A percentile compares a stretch with the other conserved stretches of the same genome.
Evolutionary conservation across 2,113 vertebrate genomes (phyloP).

Genomic region (Clarias batrachus): DNA sequence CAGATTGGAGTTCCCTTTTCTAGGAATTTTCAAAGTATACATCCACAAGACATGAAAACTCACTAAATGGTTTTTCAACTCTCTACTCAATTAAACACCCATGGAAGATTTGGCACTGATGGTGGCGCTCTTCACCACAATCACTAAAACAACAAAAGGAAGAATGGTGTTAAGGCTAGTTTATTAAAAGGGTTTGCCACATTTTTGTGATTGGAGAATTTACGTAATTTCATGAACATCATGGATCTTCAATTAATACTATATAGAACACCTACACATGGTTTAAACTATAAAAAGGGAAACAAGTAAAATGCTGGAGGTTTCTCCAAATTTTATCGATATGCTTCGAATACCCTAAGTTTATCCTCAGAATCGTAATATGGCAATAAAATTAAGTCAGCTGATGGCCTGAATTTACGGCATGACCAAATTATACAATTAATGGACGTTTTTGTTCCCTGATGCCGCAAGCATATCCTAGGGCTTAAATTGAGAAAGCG

Average conservation of each 20-base stretch:
- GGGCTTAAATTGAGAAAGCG: too few relatives aligned
- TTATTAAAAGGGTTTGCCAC: neutral
- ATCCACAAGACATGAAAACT: neutral
- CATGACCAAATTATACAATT: too few relatives aligned
- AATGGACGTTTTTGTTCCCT: too few relatives aligned
- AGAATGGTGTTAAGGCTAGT: neutral
- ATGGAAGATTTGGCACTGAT: neutral
- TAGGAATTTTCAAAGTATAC: neutral
- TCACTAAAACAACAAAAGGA: neutral
- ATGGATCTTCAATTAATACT: neutral
- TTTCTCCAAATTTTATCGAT: neutral
- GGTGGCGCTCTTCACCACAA: neutral
- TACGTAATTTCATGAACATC: neutral
- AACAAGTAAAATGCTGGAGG: neutral
- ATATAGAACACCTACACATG: neutral
- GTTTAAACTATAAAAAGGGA: neutral
- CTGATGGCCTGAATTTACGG: too few relatives aligned
- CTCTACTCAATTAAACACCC: neutral
- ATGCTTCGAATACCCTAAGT: neutral
- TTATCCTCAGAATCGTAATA: too few relatives aligned
- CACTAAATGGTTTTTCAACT: neutral
- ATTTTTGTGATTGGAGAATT: neutral
- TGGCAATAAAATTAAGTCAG: too few relatives aligned
- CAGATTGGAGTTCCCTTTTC: neutral
- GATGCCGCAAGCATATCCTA: too few relatives aligned